phyloP scores from a whole-genome alignment of 2,797 vertebrate species.

The Tachyglossus aculeatus region DNA sequence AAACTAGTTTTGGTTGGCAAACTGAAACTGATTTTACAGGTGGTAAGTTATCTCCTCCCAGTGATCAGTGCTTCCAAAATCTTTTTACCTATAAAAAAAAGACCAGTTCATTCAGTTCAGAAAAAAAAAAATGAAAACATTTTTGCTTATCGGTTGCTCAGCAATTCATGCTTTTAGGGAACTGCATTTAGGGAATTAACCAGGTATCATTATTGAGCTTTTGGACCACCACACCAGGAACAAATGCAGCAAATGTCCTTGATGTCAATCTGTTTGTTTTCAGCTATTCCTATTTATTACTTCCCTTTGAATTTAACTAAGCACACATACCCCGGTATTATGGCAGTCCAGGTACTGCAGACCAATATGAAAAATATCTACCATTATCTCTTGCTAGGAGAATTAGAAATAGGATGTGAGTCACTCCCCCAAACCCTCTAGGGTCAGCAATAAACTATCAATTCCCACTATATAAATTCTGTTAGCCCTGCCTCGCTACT shows the following conservation, averaged over 20 bases:
- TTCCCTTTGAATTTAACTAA: conserved; percentile 61
- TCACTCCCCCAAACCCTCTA: conserved; percentile 23
- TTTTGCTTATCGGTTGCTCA: neutral
- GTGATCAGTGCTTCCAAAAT: conserved; percentile 4
- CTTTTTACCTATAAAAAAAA: neutral
- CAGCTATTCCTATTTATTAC: conserved; percentile 45
- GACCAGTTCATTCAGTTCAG: too few relatives aligned
- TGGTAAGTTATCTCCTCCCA: neutral
- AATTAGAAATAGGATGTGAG: conserved; percentile 51
- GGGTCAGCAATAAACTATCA: conserved; percentile 54
- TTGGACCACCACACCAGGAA: neutral
- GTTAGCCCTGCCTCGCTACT: conserved; percentile 4
- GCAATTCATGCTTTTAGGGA: neutral
- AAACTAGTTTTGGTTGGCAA: conserved; percentile 37
- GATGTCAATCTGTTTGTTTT: conserved; percentile 26
- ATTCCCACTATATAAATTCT: conserved; percentile 62
- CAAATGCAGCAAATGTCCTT: neutral
- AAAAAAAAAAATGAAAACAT: conserved; percentile 11
- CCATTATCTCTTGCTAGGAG: conserved; percentile 54
- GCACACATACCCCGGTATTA: conserved; percentile 33
- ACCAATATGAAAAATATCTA: conserved; percentile 53
- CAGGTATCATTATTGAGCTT: neutral
- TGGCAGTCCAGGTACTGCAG: conserved; percentile 40
- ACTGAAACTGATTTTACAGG: neutral
- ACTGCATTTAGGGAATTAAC: conserved; percentile 1